A percentile compares a stretch with the other conserved stretches of the same genome.
Conservation (phyloP, 1,140 invertebrate genomes). For the Fopius arisanus region DNA sequence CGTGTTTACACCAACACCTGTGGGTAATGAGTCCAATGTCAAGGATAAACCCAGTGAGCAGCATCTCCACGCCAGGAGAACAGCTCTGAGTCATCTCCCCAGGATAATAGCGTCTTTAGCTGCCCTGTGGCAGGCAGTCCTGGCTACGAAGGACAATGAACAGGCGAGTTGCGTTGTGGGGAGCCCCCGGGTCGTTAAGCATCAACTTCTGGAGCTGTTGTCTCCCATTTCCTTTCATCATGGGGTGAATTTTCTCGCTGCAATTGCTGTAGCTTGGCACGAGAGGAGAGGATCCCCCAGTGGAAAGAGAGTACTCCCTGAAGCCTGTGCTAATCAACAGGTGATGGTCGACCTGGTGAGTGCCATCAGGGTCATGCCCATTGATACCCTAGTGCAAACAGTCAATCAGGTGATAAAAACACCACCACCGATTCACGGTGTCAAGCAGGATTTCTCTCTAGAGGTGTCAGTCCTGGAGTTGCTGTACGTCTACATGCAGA, state of each 20-base stretch:
- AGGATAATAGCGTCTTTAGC: slow-evolving; percentile 82
- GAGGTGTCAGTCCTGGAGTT: slow-evolving; percentile 72
- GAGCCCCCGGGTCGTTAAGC: slow-evolving; percentile 73
- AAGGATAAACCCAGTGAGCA: slow-evolving; percentile 54
- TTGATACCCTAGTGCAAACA: slow-evolving; percentile 87
- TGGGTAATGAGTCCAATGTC: slow-evolving; percentile 50
- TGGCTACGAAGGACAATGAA: slow-evolving; percentile 64
- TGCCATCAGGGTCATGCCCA: slow-evolving; percentile 84
- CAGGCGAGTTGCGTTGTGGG: slow-evolving; percentile 66
- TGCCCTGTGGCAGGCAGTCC: slow-evolving; percentile 80
- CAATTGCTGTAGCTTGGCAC: slow-evolving; percentile 90
- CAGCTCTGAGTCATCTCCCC: slow-evolving; percentile 81
- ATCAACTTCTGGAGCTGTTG: slow-evolving; percentile 84
- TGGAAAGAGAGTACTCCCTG: slow-evolving; percentile 64
- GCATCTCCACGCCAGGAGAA: slow-evolving; percentile 73
- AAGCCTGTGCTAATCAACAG: slow-evolving; percentile 76
- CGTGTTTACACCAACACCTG: slow-evolving; percentile 73
- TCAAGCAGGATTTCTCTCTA: slow-evolving; percentile 69
- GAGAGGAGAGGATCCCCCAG: slow-evolving; percentile 69
- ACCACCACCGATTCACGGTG: slow-evolving; percentile 74
- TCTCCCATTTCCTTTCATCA: slow-evolving; percentile 89
- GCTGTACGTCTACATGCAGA: slow-evolving; percentile 79
- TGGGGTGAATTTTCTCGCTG: slow-evolving; percentile 81
- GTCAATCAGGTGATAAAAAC: slow-evolving; percentile 83
- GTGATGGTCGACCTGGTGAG: slow-evolving; percentile 82